Base-by-base conservation (phyloP, 2,113 vertebrate species). In the Misgurnus mizolepis region DNA sequence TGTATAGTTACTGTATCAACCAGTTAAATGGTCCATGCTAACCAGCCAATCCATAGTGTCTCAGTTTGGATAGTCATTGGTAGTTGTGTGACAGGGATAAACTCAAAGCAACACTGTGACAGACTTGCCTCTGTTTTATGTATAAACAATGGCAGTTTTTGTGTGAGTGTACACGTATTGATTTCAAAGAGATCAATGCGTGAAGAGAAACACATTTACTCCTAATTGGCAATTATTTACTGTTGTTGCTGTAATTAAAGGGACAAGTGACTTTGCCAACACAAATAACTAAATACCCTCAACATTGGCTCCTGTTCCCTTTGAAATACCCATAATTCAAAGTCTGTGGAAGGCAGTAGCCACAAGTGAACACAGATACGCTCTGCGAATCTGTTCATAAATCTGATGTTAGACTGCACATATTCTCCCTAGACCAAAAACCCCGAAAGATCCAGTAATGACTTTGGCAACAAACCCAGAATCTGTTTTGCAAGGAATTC, bases 201-300 rank as follows among this genome's bases (percentile, higher is more conserved):
- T 53, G 50, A 53, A 53, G 50, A 15, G 50, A 53, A 14, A 53
- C 14, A 53, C 50, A 53, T 53, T 53, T 60, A 10, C 12, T 69
- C 7, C n/a, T 64, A 76, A 66, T 80, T 76, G 12, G 11, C n/a
- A 71, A 67, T 80, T 80, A 76, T 80, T 70, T 76, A 71, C n/a
- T 62, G 75, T 49, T 60, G 72, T 80, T 77, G 14, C 14, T 53
- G 60, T 53, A 18, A 77, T 84, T 81, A 81, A 67, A 67, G 18
- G 67, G 69, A 14, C 8, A 41, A 80, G 73, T 55, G 45, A 62
- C 6, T 39, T 74, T 78, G 73, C 53, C 18, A 43, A 39, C n/a
- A 43, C 6, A 39, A 66, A 80, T 72, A 53, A 56, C 34, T 41
- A 72, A 84, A 43, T 14, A 80, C 53, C 15, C 65, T 45, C 62